Base-by-base conservation (phyloP, 2,797 vertebrate species). In the Acipenser ruthenus region DNA sequence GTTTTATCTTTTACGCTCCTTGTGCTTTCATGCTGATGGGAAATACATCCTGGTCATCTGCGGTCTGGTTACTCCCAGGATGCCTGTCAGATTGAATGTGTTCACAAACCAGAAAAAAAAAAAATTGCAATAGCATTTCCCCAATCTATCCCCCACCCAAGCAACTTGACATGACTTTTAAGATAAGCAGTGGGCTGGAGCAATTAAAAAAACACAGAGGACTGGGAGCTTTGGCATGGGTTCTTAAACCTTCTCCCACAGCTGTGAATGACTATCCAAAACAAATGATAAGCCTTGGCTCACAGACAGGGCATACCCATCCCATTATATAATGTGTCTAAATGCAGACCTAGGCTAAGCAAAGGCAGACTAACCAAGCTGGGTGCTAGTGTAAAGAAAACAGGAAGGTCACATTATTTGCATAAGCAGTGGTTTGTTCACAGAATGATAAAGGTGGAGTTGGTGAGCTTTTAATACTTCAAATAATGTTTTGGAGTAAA, bases 41-140 rank as follows among this genome's bases (percentile, higher is more conserved):
- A 62, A 70, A 62, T 58, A 65, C 15, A 53, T 62, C 60, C 51
- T 12, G n/a, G 51, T 60, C 68, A 70, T 70, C 68, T 70, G 68
- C 64, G 23, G 37, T 49, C 68, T 9, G 64, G 51, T 62, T 64
- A 70, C 64, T 66, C 60, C 65, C 62, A 60, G 65, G 68, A 70
- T 18, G 68, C 65, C 68, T 70, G 68, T 70, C 68, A 70, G 51
- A 58, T 66, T 55, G 60, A 66, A 70, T 70, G 68, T 70, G 64
- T 66, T 70, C 68, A 70, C 50, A 10, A 12, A 66, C 64, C 68
- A 65, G 68, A 70, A 63, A 70, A 70, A 53, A 37, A 48, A 66
- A 48, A 69, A 65, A 62, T 65, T 69, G 68, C 64, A 48, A 64
- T 59, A 66, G 37, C 52, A n/a, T 48, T 59, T 52, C 52, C 10